Evolutionary conservation across 64 coral and sea anemone species (phyloP).

Genomic region (Dendronephthya gigantea): DNA sequence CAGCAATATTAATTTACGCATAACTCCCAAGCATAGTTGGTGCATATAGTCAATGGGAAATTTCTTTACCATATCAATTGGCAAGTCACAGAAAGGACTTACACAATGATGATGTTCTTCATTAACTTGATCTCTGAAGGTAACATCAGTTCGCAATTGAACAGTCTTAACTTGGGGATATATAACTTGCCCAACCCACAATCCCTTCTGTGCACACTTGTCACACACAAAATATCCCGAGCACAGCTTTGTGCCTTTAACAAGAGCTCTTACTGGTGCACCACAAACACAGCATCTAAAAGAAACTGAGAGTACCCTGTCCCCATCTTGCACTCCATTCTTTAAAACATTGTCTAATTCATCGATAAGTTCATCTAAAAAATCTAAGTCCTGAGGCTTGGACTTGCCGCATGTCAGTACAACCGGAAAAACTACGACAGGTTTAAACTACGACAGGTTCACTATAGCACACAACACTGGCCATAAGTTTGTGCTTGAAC

Average conservation of each 20-base stretch:
- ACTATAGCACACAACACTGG: background rate
- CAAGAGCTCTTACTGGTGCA: background rate
- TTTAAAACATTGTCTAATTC: background rate
- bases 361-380: background rate
- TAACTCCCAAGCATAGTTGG: conserved; percentile 8
- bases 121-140: background rate
- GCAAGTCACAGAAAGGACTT: background rate
- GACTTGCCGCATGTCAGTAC: background rate
- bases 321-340: background rate
- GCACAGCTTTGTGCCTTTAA: background rate
- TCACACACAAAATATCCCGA: background rate
- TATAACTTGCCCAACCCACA: background rate
- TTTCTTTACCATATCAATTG: background rate
- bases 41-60: background rate
- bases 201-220: background rate
- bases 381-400: background rate
- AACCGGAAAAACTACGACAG: background rate
- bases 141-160: background rate
- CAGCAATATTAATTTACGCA: background rate
- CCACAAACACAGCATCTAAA: background rate
- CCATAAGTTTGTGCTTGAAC: background rate
- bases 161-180: background rate
- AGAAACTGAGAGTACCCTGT: background rate
- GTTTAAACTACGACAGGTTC: background rate
- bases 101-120: background rate